Evolutionary conservation across 2,888 invertebrate species (phyloP).

Genomic region (Lissocephala sabroskyi): DNA sequence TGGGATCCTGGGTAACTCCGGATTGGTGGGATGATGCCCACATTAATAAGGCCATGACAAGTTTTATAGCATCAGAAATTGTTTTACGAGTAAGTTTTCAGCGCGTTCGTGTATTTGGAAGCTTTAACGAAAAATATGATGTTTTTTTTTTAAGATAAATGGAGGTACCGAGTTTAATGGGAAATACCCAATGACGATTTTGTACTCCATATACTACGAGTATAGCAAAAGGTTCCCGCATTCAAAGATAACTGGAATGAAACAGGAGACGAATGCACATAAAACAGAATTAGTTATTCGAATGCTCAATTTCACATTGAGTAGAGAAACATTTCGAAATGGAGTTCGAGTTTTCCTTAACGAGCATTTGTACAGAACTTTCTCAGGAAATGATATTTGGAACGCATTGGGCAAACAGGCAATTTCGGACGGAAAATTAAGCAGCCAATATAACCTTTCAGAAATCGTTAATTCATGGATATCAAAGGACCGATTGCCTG

Average conservation of each 20-base stretch:
- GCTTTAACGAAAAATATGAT: background rate
- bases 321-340: constrained; percentile 81
- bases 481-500: constrained; percentile 83
- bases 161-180: constrained; percentile 82
- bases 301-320: constrained; percentile 91
- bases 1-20: constrained; percentile 83
- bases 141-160: constrained; percentile 77
- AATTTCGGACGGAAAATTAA: constrained; percentile 75
- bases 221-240: constrained; percentile 85
- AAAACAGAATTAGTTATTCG: constrained; percentile 87
- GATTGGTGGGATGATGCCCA: constrained; percentile 85
- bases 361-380: constrained; percentile 81
- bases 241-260: constrained; percentile 82
- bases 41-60: constrained; percentile 83
- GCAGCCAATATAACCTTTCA: constrained; percentile 76
- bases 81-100: constrained; percentile 77
- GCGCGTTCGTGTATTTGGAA: background rate
- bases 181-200: constrained; percentile 85
- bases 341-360: constrained; percentile 82
- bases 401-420: constrained; percentile 80
- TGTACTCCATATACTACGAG: constrained; percentile 86
- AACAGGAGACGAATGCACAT: constrained; percentile 80
- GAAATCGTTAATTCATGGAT: constrained; percentile 88
- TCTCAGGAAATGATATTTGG: constrained; percentile 87
- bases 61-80: constrained; percentile 82